These are phyloP conservation scores for Gallinago solitaria DNA, from an alignment of 2,797 vertebrate genomes.

Conservation along the genomic window DNA sequence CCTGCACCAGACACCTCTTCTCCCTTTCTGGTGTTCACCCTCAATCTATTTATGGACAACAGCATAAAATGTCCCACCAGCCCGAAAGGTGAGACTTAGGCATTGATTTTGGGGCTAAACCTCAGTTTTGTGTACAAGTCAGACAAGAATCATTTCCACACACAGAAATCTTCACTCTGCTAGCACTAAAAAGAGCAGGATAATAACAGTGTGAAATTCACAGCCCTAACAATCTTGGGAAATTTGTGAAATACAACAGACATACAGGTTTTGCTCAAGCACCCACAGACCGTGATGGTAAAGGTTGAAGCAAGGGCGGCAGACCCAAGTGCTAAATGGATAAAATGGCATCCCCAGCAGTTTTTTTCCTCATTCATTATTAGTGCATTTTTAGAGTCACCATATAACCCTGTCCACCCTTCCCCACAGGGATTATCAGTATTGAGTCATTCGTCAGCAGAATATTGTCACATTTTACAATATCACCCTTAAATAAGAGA, in stretches of 20 bases:
- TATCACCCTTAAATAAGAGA: slow-evolving; percentile 48
- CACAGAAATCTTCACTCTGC: background rate
- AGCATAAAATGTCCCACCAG: background rate
- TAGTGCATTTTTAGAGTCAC: background rate
- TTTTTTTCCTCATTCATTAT: slow-evolving; percentile 17
- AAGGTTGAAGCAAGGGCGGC: background rate
- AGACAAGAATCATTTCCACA: background rate
- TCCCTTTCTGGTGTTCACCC: background rate
- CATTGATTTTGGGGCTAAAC: background rate
- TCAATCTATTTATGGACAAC: background rate
- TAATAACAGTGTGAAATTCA: background rate
- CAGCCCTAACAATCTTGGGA: background rate
- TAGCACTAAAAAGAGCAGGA: background rate
- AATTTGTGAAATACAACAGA: background rate
- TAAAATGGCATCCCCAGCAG: slow-evolving; percentile 8
- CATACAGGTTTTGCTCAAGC: background rate
- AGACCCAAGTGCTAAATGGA: background rate
- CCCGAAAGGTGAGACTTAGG: background rate
- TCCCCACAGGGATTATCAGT: background rate
- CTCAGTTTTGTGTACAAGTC: background rate
- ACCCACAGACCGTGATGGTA: accelerated
- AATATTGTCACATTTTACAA: slow-evolving; percentile 66
- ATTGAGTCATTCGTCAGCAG: slow-evolving; percentile 42
- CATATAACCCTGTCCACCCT: background rate
- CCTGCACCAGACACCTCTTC: background rate